Evolutionary conservation across 2,888 invertebrate genomes (phyloP).

Genomic region (Ectropis crepuscularia): DNA sequence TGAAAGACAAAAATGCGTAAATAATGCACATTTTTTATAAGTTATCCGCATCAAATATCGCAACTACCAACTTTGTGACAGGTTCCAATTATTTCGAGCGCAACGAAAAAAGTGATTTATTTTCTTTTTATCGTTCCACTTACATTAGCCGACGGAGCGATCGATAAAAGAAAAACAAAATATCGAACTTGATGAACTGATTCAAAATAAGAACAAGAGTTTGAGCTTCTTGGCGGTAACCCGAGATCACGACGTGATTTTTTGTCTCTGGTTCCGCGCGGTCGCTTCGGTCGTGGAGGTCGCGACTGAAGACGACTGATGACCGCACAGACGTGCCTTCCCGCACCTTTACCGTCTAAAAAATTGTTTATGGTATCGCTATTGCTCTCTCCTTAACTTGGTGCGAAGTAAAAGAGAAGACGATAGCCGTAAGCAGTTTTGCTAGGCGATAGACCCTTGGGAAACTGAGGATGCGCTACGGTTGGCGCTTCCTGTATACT

Average conservation of each 20-base stretch:
- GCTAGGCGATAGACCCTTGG: slow-evolving; percentile 37
- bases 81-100: slow-evolving; percentile 38
- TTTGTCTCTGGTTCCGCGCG: slow-evolving; percentile 54
- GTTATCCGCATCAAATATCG: slow-evolving; percentile 29
- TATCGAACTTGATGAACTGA: slow-evolving; percentile 62
- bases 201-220: slow-evolving; percentile 64
- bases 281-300: slow-evolving; percentile 54
- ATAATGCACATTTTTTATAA: slow-evolving; percentile 26
- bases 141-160: slow-evolving; percentile 33
- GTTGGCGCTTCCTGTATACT: slow-evolving; percentile 53
- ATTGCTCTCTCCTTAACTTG: no score
- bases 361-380: no score
- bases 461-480: slow-evolving; percentile 56
- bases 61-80: slow-evolving; percentile 39
- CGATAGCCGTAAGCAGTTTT: no score
- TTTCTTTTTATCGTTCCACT: slow-evolving; percentile 43
- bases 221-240: slow-evolving; percentile 62
- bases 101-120: slow-evolving; percentile 36
- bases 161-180: slow-evolving; percentile 39
- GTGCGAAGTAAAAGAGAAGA: no score
- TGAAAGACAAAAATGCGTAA: slow-evolving; percentile 12
- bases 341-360: slow-evolving; percentile 30
- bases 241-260: slow-evolving; percentile 65
- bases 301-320: slow-evolving; percentile 53
- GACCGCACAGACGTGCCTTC: slow-evolving; percentile 61